phyloP scores from a whole-genome alignment of 2,113 vertebrate genomes.

The Cisticola juncidis region DNA sequence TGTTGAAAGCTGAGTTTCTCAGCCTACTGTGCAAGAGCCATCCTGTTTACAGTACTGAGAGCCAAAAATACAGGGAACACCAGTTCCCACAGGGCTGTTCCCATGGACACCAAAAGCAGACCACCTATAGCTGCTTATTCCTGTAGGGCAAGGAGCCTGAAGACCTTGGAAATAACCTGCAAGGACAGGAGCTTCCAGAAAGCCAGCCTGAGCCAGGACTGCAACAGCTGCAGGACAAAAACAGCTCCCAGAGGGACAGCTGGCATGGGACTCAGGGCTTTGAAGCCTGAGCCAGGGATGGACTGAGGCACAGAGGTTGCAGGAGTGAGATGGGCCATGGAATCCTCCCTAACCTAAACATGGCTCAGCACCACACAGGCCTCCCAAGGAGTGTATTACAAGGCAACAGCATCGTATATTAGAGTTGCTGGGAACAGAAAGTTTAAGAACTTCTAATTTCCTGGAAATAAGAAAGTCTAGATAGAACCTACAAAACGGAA shows the following conservation, averaged over 20 bases:
- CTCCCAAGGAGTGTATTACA: not conserved
- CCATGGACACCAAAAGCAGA: not conserved
- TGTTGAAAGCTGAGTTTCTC: not conserved
- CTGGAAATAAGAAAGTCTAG: not conserved
- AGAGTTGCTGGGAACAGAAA: not conserved
- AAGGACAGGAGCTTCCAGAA: not conserved
- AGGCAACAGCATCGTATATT: not conserved
- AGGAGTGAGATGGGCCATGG: not conserved
- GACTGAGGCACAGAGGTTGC: not conserved
- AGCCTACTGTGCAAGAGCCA: not conserved
- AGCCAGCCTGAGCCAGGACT: not conserved
- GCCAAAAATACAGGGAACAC: not conserved
- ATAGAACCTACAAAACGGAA: not conserved
- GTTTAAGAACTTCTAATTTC: not conserved
- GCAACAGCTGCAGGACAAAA: slow-evolving; percentile 14
- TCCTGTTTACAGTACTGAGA: not conserved
- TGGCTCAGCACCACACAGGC: not conserved
- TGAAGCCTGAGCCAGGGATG: not conserved
- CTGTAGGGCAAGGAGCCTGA: not conserved
- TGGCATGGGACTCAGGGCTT: not conserved
- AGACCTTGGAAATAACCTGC: not conserved
- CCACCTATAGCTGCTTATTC: not conserved
- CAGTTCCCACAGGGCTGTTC: not conserved
- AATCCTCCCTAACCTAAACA: not conserved
- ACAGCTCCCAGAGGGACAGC: not conserved